Conservation (phyloP, 2,113 vertebrate genomes). For the Melanotaenia duboulayi region DNA sequence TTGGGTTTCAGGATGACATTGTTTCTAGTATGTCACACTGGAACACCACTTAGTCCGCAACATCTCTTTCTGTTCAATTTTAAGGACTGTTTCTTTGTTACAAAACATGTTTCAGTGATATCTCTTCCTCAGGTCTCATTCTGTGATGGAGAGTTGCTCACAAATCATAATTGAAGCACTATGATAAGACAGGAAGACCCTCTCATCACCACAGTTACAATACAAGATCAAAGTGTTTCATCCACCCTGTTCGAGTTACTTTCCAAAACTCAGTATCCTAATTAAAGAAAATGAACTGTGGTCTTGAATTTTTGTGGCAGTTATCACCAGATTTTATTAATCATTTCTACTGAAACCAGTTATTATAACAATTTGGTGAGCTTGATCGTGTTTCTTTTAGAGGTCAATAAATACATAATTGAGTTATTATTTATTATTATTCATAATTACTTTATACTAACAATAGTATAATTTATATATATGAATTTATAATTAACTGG, state of each 20-base stretch:
- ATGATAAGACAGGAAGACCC: constrained; percentile 1
- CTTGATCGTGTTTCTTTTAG: neutral
- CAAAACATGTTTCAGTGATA: no score
- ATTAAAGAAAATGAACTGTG: neutral
- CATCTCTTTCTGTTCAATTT: neutral
- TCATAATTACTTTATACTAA: no score
- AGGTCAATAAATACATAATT: constrained; percentile 1
- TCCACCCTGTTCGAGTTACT: constrained; percentile 29
- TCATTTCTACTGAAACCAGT: neutral
- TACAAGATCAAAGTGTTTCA: constrained; percentile 27
- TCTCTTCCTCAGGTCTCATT: neutral
- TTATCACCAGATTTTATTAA: constrained; percentile 17
- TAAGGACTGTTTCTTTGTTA: no score
- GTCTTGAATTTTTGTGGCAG: no score
- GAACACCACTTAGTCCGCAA: neutral
- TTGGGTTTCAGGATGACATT: neutral
- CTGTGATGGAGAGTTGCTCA: neutral
- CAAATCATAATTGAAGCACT: constrained; percentile 20
- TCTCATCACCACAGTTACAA: constrained; percentile 41
- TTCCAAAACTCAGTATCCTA: constrained; percentile 33
- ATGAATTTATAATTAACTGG: no score
- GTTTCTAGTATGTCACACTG: neutral
- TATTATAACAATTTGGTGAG: neutral
- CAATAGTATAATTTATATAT: no score
- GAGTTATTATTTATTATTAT: neutral